Percentiles rank a stretch among this genome's conserved stretches.
Conservation (phyloP, 2,888 invertebrate species). For the Volucella inanis region DNA sequence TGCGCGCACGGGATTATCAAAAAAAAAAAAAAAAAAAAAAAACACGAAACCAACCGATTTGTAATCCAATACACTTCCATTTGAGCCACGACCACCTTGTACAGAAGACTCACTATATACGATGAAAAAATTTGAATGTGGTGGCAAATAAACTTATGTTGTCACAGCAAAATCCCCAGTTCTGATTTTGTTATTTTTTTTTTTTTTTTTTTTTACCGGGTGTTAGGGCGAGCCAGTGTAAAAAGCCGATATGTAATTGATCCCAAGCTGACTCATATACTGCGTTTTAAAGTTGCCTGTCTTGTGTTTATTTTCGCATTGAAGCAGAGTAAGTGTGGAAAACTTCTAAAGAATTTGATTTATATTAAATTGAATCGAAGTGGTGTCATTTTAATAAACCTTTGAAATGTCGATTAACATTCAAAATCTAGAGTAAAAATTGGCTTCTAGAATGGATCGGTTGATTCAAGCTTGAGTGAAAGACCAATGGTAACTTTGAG, state of each 20-base stretch:
- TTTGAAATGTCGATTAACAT: neutral
- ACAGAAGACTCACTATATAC: too few species aligned
- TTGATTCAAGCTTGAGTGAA: slow-evolving; percentile 19
- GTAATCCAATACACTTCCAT: too few species aligned
- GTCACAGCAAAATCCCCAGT: too few species aligned
- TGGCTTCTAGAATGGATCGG: slow-evolving; percentile 19
- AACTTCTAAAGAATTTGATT: neutral
- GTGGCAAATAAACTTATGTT: too few species aligned
- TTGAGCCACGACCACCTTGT: too few species aligned
- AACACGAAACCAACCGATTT: too few species aligned
- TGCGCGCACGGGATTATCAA: too few species aligned
- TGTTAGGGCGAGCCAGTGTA: neutral
- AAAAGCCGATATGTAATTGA: slow-evolving; percentile 28
- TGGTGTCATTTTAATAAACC: neutral
- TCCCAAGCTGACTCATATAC: slow-evolving; percentile 16
- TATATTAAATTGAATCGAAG: neutral
- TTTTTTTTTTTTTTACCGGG: neutral
- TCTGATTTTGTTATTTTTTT: too few species aligned
- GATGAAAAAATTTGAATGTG: too few species aligned
- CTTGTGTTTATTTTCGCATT: slow-evolving; percentile 41
- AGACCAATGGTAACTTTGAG: slow-evolving; percentile 25
- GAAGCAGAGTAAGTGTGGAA: neutral
- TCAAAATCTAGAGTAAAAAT: slow-evolving; percentile 9
- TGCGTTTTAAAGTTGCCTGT: slow-evolving; percentile 62
- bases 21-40: too few species aligned